Percentiles rank a stretch among this genome's conserved stretches.
phyloP scores from a whole-genome alignment of 2,113 vertebrate genomes.

The Spea bombifrons region DNA sequence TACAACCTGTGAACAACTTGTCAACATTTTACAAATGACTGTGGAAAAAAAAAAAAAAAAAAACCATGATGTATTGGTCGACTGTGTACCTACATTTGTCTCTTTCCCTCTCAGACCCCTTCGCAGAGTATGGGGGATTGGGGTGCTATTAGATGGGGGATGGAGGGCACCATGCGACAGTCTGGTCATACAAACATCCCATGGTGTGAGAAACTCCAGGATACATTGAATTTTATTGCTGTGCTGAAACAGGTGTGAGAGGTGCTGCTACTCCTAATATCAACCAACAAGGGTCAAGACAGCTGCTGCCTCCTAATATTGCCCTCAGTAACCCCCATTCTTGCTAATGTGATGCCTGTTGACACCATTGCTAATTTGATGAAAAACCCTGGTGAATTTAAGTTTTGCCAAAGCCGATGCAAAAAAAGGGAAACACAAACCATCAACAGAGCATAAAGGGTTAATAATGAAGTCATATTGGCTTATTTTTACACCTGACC shows the following conservation, averaged over 20 bases:
- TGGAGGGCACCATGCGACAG: background rate
- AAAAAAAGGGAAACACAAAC: no score
- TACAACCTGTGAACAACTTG: no score
- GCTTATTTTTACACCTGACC: no score
- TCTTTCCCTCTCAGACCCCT: background rate
- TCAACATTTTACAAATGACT: no score
- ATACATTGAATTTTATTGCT: constrained; percentile 52
- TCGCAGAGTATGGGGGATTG: background rate
- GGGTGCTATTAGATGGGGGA: background rate
- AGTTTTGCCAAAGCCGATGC: no score
- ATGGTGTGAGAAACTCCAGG: constrained; percentile 59
- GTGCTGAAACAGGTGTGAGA: constrained; percentile 61
- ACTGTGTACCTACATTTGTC: background rate
- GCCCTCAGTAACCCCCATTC: background rate
- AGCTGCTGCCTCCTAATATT: constrained; percentile 48
- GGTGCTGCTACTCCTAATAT: constrained; percentile 59
- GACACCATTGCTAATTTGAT: no score
- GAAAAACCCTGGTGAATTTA: no score
- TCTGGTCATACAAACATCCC: background rate
- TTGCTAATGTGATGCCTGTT: no score
- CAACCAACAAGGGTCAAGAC: constrained; percentile 55
- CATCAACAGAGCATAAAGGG: no score
- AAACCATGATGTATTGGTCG: no score
- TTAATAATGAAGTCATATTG: no score
- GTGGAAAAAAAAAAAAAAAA: no score